Conservation (phyloP, 2,797 vertebrate species). For the Syndactyla subalaris region DNA sequence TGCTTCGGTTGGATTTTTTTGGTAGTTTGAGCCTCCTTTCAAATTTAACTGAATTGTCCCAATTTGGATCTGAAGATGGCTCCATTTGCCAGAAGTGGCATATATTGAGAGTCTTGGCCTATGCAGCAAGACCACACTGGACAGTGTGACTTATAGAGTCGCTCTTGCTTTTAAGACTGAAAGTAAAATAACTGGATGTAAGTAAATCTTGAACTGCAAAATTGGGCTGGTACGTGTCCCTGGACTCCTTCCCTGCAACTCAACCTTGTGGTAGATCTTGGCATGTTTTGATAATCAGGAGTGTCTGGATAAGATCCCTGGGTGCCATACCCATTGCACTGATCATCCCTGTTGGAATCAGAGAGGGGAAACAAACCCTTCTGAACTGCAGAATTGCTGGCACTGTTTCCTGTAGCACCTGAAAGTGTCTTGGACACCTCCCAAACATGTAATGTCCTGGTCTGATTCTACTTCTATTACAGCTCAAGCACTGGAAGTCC, state of each 20-base stretch:
- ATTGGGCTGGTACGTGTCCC: background rate
- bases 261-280: background rate
- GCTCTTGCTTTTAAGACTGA: background rate
- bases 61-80: background rate
- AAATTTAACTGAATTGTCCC: background rate
- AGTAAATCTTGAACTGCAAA: background rate
- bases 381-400: background rate
- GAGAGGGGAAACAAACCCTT: background rate
- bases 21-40: background rate
- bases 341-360: background rate
- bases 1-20: background rate
- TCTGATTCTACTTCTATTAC: background rate
- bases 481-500: background rate
- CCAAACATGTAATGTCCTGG: background rate
- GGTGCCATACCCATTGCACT: background rate
- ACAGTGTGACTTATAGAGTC: rapidly evolving
- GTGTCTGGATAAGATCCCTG: background rate
- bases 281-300: background rate
- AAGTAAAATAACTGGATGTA: background rate
- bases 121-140: background rate
- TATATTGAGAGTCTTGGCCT: background rate
- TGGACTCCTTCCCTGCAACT: background rate
- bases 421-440: background rate
- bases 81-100: background rate
- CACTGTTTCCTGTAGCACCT: background rate